These are phyloP conservation scores for Drosophila sulfurigaster DNA, from an alignment of 1,140 invertebrate species.

Conservation along the genomic window DNA sequence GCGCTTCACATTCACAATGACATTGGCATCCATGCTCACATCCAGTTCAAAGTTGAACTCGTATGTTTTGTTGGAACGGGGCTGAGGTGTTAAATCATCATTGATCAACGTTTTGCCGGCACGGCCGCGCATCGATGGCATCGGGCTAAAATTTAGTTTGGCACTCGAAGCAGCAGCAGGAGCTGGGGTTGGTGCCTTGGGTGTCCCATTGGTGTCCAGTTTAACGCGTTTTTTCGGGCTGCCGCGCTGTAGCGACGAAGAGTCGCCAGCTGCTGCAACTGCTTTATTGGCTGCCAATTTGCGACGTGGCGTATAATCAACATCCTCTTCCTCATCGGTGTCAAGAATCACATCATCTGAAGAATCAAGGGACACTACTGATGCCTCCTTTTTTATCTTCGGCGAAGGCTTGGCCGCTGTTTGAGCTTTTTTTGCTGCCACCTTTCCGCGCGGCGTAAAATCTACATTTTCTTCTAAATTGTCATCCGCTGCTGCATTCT, in stretches of 20 bases:
- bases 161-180: slow-evolving; percentile 31
- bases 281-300: slow-evolving; percentile 23
- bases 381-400: too few species aligned
- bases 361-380: slow-evolving; percentile 18
- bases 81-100: slow-evolving; percentile 75
- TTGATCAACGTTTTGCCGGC: slow-evolving; percentile 77
- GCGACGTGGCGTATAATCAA: slow-evolving; percentile 24
- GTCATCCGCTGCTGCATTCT: too few species aligned
- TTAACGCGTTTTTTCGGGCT: slow-evolving; percentile 56
- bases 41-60: slow-evolving; percentile 84
- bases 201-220: slow-evolving; percentile 30
- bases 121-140: slow-evolving; percentile 52
- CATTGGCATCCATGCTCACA: slow-evolving; percentile 83
- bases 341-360: slow-evolving; percentile 85
- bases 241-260: slow-evolving; percentile 1
- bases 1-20: slow-evolving; percentile 83
- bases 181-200: slow-evolving; percentile 24
- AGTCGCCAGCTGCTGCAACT: background rate
- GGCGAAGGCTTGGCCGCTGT: too few species aligned
- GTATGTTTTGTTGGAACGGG: slow-evolving; percentile 76
- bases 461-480: too few species aligned
- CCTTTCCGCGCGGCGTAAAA: too few species aligned
- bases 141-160: slow-evolving; percentile 73
- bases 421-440: too few species aligned
- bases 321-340: slow-evolving; percentile 84